phyloP scores from a whole-genome alignment of 2,113 vertebrate species.

The Dromaius novaehollandiae region DNA sequence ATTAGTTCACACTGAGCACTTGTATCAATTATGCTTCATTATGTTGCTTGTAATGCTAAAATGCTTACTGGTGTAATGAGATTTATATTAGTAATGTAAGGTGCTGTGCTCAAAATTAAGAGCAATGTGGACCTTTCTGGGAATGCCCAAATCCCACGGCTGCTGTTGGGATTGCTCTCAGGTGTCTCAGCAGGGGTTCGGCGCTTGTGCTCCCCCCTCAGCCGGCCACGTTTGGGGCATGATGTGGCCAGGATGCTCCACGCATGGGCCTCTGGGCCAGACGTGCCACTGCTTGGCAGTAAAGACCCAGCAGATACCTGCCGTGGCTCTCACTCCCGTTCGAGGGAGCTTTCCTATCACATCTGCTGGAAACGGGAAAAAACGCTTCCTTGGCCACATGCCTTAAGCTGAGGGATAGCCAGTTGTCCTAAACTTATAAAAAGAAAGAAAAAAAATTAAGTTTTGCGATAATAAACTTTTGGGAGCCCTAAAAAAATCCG shows the following conservation, averaged over 20 bases:
- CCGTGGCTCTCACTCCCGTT: background rate
- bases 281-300: background rate
- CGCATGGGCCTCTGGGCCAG: background rate
- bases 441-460: background rate
- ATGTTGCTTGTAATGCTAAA: constrained; percentile 24
- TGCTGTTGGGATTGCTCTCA: background rate
- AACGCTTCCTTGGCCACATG: background rate
- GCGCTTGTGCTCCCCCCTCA: background rate
- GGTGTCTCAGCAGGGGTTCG: background rate
- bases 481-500: background rate
- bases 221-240: background rate
- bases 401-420: background rate
- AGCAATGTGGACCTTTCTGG: background rate
- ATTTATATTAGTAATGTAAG: background rate
- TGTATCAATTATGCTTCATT: background rate
- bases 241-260: background rate
- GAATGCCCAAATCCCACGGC: background rate
- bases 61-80: background rate
- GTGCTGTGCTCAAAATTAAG: background rate
- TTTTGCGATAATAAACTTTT: background rate
- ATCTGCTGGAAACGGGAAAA: background rate
- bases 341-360: background rate
- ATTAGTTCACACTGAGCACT: background rate
- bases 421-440: background rate
- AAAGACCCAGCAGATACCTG: background rate